Conservation (phyloP, 2,113 vertebrate species). For the Proterorhinus semilunaris region DNA sequence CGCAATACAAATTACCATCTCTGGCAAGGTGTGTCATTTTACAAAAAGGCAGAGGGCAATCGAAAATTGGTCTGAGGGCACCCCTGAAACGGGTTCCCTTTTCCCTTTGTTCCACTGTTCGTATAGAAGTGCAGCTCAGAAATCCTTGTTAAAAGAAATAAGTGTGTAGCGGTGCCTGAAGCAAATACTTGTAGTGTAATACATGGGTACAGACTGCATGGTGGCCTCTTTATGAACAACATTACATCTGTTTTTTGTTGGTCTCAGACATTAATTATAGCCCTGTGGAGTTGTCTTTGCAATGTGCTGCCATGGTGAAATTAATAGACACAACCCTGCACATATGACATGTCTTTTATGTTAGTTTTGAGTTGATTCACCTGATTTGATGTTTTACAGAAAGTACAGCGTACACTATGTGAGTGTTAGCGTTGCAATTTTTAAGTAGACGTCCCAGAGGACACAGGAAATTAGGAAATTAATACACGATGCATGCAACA, state of each 20-base stretch:
- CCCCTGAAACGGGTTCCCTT: neutral
- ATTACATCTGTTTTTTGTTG: slow-evolving; percentile 73
- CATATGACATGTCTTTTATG: slow-evolving; percentile 25
- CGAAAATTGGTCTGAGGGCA: too few species aligned
- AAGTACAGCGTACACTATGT: neutral
- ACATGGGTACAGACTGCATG: slow-evolving; percentile 47
- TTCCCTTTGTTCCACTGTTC: slow-evolving; percentile 27
- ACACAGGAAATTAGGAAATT: neutral
- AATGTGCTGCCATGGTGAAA: slow-evolving; percentile 26
- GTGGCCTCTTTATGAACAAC: slow-evolving; percentile 63
- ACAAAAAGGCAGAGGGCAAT: too few species aligned
- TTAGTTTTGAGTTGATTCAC: slow-evolving; percentile 6
- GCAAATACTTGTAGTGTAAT: slow-evolving; percentile 65
- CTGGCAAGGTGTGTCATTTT: too few species aligned
- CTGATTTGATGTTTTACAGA: slow-evolving; percentile 9
- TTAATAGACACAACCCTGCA: slow-evolving; percentile 33
- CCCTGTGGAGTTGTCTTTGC: slow-evolving; percentile 43
- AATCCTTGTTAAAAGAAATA: slow-evolving; percentile 58
- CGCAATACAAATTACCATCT: too few species aligned
- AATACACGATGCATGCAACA: neutral
- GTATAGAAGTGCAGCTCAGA: slow-evolving; percentile 27
- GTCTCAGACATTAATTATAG: slow-evolving; percentile 65
- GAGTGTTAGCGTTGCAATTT: neutral
- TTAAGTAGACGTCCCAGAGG: neutral
- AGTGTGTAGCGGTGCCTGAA: slow-evolving; percentile 51